Percentiles rank a stretch among this genome's conserved stretches.
These are phyloP conservation scores for Amblyjoppa fuscipennis DNA, from an alignment of 2,888 invertebrate species.

Conservation along the genomic window DNA sequence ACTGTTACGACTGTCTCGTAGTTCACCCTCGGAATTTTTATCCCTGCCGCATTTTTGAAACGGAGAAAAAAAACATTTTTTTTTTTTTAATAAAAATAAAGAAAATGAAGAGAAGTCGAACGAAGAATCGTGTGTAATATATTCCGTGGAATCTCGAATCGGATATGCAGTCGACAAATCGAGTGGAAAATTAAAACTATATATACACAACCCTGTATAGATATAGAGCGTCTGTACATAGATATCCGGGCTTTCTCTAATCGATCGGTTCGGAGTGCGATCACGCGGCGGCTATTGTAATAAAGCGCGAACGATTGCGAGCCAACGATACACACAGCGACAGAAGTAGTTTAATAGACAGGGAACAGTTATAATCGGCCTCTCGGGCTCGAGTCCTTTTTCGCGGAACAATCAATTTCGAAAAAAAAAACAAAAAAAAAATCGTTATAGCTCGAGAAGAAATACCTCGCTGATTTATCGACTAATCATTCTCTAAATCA, in stretches of 20 bases:
- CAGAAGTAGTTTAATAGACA: conserved; percentile 28
- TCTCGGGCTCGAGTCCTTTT: conserved; percentile 21
- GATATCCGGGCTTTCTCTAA: conserved; percentile 13
- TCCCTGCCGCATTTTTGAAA: not conserved
- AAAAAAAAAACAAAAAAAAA: not conserved
- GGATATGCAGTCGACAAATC: conserved; percentile 37
- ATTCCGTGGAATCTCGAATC: conserved; percentile 20
- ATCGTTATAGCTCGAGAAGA: not conserved
- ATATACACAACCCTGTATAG: conserved; percentile 13
- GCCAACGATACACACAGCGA: conserved; percentile 23
- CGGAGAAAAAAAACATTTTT: not conserved
- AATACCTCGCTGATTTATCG: not conserved
- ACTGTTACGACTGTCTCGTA: conserved; percentile 28
- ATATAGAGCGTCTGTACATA: conserved; percentile 15
- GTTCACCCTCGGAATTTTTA: conserved; percentile 22
- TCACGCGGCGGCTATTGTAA: conserved; percentile 34
- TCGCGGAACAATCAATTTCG: not conserved
- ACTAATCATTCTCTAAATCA: not conserved
- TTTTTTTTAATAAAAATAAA: not conserved
- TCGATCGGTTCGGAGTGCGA: conserved; percentile 44
- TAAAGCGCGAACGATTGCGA: conserved; percentile 39
- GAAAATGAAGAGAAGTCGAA: not conserved
- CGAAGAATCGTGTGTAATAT: conserved; percentile 16
- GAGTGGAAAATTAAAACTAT: conserved; percentile 42
- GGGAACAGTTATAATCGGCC: conserved; percentile 41